Conservation (phyloP, 2,113 vertebrate species). For the Rutilus rutilus region DNA sequence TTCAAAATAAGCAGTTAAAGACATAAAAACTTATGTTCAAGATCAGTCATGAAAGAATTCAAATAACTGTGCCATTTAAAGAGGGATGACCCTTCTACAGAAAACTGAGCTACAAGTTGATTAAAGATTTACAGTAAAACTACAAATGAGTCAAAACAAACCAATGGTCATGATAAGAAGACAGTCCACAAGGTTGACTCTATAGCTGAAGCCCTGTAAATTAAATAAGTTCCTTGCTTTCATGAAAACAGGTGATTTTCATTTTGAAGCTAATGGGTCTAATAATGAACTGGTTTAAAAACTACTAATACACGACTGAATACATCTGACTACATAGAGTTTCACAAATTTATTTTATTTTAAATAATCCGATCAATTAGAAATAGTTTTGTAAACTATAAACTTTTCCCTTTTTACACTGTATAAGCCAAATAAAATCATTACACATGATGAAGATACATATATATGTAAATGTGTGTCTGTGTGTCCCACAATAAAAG, state of each 20-base stretch:
- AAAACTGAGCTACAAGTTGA: not conserved
- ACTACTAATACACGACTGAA: not conserved
- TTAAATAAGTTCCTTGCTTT: not conserved
- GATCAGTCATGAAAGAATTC: not conserved
- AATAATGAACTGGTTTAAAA: not conserved
- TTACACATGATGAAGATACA: not conserved
- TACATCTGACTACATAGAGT: not conserved
- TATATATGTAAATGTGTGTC: no score
- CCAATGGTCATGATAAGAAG: not conserved
- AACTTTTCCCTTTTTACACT: not conserved
- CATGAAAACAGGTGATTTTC: not conserved
- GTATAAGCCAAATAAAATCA: not conserved
- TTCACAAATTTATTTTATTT: not conserved
- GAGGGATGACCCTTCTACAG: not conserved
- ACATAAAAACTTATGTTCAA: not conserved
- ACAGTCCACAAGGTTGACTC: not conserved
- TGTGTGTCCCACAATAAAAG: slow-evolving; percentile 11
- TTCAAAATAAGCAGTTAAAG: not conserved
- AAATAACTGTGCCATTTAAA: not conserved
- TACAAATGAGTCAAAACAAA: not conserved
- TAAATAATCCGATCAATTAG: not conserved
- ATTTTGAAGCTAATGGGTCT: not conserved
- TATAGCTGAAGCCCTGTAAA: not conserved
- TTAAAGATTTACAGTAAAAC: not conserved
- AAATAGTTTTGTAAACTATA: not conserved